Evolutionary conservation across 2,888 invertebrate species (phyloP), one percentile per base, ranked within the genome.

Genomic region (Eupithecia pulchellata): DNA sequence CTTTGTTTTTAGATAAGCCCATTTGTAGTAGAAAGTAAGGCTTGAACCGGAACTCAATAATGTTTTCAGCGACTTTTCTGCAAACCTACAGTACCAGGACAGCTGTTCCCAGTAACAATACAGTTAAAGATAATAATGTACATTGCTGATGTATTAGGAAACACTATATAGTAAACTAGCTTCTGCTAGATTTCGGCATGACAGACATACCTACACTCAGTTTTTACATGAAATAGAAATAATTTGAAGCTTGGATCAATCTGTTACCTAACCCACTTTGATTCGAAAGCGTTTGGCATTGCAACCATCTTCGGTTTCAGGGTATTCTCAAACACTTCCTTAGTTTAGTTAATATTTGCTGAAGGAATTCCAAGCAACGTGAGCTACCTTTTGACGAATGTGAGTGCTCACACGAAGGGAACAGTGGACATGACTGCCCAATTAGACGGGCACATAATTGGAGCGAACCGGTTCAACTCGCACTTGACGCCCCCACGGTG

Each of bases 1-100:
- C 61, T 69, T 76, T 73, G 75, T 66, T 62, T n/a, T 71, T 57
- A 73, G 73, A 76, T 73, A 75, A 73, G 52, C n/a, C 20, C 4
- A 61, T 36, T 60, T 32, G 17, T 17, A 3, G 25, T 25, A 36
- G 61, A 61, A 61, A 32, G 20, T 25, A 20, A 20, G 20, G 13
- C 20, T 61, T 25, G 34, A 13, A 4, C 1, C 52, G 20, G 25
- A 25, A 25, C 20, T 52, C 13, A 13, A 25, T 13, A 11, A 25
- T 25, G 20, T 25, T 25, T 52, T 0, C 20, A 52, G 25, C 47
- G 11, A 8, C n/a, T n/a, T n/a, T n/a, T n/a, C n/a, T n/a, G n/a
- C n/a, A 6, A 17, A 42, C 42, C 17, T 42, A 42, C 36, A 39
- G 42, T 39, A n/a, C n/a, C n/a, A 9, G 11, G 2, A 47, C 47